Base-by-base conservation (phyloP, 2,888 invertebrate species). In the Cantharis rufa region DNA sequence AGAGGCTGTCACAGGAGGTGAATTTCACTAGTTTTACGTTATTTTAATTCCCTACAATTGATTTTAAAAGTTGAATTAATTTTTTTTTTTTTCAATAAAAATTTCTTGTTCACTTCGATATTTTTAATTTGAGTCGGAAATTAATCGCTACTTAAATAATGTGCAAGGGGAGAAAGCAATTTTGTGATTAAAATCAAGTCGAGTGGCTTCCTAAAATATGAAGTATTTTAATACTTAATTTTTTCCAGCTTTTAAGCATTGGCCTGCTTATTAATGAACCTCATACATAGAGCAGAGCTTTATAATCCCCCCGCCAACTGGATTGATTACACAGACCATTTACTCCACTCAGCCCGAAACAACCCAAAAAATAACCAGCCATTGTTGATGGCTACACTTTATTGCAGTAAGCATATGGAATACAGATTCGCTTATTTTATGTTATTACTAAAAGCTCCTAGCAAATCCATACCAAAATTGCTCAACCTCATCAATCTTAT, bases 271-370 rank as follows among this genome's bases (percentile, higher is more conserved):
- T 84, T 84, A 84, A 84, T 84, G 83, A 84, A 83, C 81, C 83
- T 84, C 83, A 84, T 84, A 83, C 83, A 84, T 83, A 84, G 79
- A 81, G 83, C 81, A 81, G 82, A 81, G 80, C 82, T 83, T 82
- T 83, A 83, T 83, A 83, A 83, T 83, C 83, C 84, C 83, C 82
- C 84, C 82, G 83, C 80, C 82, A 84, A 83, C 83, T 85, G 85
- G 85, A 86, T 85, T 85, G 84, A 86, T 87, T 86, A 85, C 87
- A 86, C 87, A 86, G 83, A 80, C 86, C 86, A 87, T 87, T 87
- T 87, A 86, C 86, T 83, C 83, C 82, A 78, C 81, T 80, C 82
- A 73, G 79, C 80, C 83, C 83, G 84, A 85, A 86, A 84, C 86
- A 84, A 83, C 84, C 84, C 84, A 85, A 86, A 86, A 87, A 86